Conservation (phyloP, 2,113 vertebrate genomes). For the Tursiops truncatus region DNA sequence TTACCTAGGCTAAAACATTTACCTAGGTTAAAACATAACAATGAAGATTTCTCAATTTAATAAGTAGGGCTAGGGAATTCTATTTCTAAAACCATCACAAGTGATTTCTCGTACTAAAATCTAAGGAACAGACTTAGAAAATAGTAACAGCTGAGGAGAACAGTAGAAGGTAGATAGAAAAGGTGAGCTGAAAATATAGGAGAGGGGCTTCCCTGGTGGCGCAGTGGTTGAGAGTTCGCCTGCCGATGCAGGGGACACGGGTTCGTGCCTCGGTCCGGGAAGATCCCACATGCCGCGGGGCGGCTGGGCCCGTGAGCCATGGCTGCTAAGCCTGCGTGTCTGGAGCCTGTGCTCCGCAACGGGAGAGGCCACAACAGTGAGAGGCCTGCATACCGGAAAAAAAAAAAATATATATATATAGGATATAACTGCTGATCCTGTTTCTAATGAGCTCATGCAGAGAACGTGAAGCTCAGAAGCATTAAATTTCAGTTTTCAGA, state of each 20-base stretch:
- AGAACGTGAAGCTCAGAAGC: not conserved
- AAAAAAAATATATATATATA: not conserved
- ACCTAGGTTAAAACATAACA: not conserved
- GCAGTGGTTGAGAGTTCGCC: no score
- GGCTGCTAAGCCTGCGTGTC: no score
- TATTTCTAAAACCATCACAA: not conserved
- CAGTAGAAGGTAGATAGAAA: not conserved
- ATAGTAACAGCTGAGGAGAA: not conserved
- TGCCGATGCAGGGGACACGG: no score
- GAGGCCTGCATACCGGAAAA: no score
- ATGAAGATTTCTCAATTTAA: not conserved
- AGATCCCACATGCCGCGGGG: no score
- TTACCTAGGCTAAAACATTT: no score
- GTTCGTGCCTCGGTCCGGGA: no score
- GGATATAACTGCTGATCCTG: not conserved
- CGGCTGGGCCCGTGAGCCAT: no score
- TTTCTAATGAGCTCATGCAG: not conserved
- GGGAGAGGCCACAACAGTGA: no score
- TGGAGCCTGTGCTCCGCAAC: no score
- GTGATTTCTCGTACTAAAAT: not conserved
- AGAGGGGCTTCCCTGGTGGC: no score
- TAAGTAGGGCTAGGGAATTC: not conserved
- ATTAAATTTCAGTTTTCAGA: not conserved
- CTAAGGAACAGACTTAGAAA: not conserved
- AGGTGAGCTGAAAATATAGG: not conserved